phyloP scores from a whole-genome alignment of 2,888 invertebrate species.

The Taphrorychus bicolor region DNA sequence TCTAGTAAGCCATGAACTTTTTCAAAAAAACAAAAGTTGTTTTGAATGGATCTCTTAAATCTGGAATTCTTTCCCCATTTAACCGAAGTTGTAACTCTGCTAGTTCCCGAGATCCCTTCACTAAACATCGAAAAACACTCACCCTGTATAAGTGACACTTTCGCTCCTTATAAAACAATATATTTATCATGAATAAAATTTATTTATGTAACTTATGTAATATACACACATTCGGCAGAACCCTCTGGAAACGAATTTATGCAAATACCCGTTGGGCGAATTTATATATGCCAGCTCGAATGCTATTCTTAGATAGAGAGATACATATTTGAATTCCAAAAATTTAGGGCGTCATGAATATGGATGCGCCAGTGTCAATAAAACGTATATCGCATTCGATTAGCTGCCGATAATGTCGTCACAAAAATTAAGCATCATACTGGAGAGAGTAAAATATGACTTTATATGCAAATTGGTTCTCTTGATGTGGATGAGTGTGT shows the following conservation, averaged over 20 bases:
- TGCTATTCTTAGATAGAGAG: neutral
- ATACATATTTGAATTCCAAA: conserved; percentile 6
- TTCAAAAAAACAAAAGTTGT: too few species aligned
- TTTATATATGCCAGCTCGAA: conserved; percentile 7
- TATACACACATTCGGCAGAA: neutral
- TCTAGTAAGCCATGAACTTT: too few species aligned
- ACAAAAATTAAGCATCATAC: neutral
- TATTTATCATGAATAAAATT: too few species aligned
- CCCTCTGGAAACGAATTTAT: neutral
- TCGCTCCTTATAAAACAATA: too few species aligned
- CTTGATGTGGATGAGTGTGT: neutral
- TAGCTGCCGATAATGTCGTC: neutral
- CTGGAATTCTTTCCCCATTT: too few species aligned
- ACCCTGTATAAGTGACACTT: too few species aligned
- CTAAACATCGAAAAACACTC: too few species aligned
- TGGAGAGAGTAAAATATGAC: neutral
- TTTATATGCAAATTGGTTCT: too few species aligned
- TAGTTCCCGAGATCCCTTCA: too few species aligned
- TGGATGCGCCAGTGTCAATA: neutral
- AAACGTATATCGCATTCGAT: neutral
- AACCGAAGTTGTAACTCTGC: too few species aligned
- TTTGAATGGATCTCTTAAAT: too few species aligned
- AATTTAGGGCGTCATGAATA: conserved; percentile 3
- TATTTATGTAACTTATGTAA: too few species aligned
- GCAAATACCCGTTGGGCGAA: neutral